Percentiles rank a stretch among this genome's conserved stretches.
Evolutionary conservation across 30 jellyfish, hydroid and myxozoan species (phyloP).

Genomic region (Chrysaora quinquecirrha): DNA sequence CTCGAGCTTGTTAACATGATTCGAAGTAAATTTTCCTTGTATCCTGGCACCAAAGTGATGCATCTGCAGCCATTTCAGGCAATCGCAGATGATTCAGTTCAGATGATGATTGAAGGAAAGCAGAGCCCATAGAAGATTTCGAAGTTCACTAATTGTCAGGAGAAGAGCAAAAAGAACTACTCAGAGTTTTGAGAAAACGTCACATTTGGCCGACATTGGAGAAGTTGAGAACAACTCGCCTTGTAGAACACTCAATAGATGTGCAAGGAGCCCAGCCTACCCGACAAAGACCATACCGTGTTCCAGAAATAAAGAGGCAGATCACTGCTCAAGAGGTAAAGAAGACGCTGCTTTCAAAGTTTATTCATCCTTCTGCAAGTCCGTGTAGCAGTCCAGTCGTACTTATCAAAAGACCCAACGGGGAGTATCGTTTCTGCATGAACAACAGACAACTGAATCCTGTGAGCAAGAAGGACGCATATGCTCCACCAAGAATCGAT

Average conservation of each 20-base stretch:
- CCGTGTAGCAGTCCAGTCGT: constrained; percentile 75
- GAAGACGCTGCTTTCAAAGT: constrained; percentile 46
- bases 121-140: constrained; percentile 26
- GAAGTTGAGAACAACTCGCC: constrained; percentile 35
- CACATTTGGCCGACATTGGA: constrained; percentile 45
- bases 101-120: constrained; percentile 12
- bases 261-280: constrained; percentile 49
- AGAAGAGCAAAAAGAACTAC: constrained; percentile 13
- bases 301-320: constrained; percentile 56
- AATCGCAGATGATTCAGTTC: constrained; percentile 1
- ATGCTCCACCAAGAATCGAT: constrained; percentile 70
- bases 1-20: constrained; percentile 29
- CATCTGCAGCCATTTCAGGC: constrained; percentile 23
- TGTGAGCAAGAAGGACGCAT: constrained; percentile 67
- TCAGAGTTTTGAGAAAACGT: constrained; percentile 14
- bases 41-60: constrained; percentile 36
- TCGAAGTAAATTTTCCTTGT: constrained; percentile 14
- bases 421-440: constrained; percentile 49
- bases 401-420: constrained; percentile 54
- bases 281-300: constrained; percentile 69
- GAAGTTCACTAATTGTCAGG: not conserved
- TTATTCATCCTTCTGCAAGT: constrained; percentile 65
- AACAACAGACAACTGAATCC: constrained; percentile 37
- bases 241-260: constrained; percentile 47
- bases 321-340: constrained; percentile 44